phyloP scores from a whole-genome alignment of 2,888 invertebrate genomes.

The Pristionchus mayeri region DNA sequence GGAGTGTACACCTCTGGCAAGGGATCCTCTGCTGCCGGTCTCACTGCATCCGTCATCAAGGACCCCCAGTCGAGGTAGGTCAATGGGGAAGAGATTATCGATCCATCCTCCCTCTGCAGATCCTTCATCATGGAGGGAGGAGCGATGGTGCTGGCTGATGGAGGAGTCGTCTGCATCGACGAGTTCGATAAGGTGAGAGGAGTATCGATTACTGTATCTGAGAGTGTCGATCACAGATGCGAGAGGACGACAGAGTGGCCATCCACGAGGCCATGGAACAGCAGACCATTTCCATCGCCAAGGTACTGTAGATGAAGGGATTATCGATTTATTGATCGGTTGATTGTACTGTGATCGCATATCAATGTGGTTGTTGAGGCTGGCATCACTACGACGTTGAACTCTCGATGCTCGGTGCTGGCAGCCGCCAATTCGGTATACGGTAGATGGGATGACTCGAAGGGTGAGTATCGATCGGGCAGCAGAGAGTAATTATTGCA shows the following conservation, averaged over 20 bases:
- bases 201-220: background rate
- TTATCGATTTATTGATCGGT: slow-evolving; percentile 15
- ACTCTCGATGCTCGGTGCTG: slow-evolving; percentile 97
- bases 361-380: slow-evolving; percentile 82
- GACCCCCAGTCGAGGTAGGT: slow-evolving; percentile 86
- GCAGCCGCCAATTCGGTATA: slow-evolving; percentile 99
- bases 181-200: slow-evolving; percentile 84
- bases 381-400: slow-evolving; percentile 97
- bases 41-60: slow-evolving; percentile 95
- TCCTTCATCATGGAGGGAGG: slow-evolving; percentile 82
- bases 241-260: slow-evolving; percentile 97
- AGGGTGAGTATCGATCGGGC: slow-evolving; percentile 43
- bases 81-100: background rate
- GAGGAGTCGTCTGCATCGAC: slow-evolving; percentile 99
- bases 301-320: slow-evolving; percentile 79
- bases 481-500: background rate
- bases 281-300: slow-evolving; percentile 99
- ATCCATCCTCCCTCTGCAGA: slow-evolving; percentile 54
- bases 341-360: background rate
- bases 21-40: slow-evolving; percentile 97
- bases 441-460: slow-evolving; percentile 97
- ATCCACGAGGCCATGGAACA: slow-evolving; percentile 99
- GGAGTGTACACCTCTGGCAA: slow-evolving; percentile 95
- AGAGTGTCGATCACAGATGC: slow-evolving; percentile 83
- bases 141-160: slow-evolving; percentile 99